Percentiles rank a stretch among this genome's conserved stretches.
These are phyloP conservation scores for Psephotus haematonotus DNA, from an alignment of 2,113 vertebrate genomes.

Conservation along the genomic window DNA sequence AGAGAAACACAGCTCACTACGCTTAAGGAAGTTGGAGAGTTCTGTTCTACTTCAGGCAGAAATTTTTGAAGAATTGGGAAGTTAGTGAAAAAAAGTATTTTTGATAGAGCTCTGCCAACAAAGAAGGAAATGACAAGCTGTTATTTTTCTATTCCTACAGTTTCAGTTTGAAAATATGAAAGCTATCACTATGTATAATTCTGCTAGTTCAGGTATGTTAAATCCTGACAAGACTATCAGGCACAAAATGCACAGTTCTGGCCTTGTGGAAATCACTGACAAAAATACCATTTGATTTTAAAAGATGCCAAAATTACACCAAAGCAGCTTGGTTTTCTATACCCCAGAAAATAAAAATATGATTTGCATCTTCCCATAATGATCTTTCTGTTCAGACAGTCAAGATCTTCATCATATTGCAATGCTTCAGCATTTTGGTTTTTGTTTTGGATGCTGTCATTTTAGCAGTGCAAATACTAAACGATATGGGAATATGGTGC, in stretches of 20 bases:
- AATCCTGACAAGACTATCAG: background rate
- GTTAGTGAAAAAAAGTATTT: background rate
- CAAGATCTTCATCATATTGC: background rate
- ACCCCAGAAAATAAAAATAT: background rate
- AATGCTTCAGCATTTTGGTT: background rate
- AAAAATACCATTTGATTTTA: background rate
- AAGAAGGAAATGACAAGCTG: background rate
- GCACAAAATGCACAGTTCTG: background rate
- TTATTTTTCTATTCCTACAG: background rate
- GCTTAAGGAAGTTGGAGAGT: background rate
- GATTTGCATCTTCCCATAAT: background rate
- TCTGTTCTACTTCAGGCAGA: background rate
- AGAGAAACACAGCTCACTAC: background rate
- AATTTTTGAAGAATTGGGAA: background rate
- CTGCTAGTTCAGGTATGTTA: background rate
- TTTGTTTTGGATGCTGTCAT: background rate
- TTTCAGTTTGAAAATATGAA: slow-evolving; percentile 3
- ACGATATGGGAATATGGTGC: background rate
- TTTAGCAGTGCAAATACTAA: background rate
- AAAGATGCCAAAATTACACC: background rate
- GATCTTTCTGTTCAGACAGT: background rate
- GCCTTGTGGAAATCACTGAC: background rate
- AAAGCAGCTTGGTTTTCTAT: background rate
- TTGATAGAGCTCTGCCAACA: background rate
- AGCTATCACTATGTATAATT: background rate